Evolutionary conservation across 2,797 vertebrate species (phyloP), one percentile per base, ranked within the genome.

Genomic region (Phoxinus dragarum): DNA sequence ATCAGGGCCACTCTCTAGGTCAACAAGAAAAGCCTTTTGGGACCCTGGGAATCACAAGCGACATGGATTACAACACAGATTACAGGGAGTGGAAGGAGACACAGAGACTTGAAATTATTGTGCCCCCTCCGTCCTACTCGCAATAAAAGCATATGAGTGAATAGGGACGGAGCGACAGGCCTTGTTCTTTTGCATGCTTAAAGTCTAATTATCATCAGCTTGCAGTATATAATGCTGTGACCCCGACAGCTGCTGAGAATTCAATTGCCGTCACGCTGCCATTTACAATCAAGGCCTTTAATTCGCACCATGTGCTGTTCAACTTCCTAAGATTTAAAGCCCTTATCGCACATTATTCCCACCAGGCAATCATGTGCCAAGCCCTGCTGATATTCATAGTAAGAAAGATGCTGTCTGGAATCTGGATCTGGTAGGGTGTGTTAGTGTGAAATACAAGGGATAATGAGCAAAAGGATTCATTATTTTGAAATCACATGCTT

Each of bases 31-130:
- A 91, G 91, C 92, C 92, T 78, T 90, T 92, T 93, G 93, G 92
- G 93, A 92, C 84, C 61, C 59, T 82, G 91, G 88, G 90, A 92
- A 93, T 92, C 92, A 90, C 91, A 90, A 90, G 89, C 11, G 89
- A 94, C 92, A 93, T 88, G 92, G 94, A 95, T 95, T 94, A 95
- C 90, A 84, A 95, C 91, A 90, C 90, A 94, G 94, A 95, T 95
- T 95, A 95, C 90, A 88, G 82, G 80, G 83, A 69, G 40, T 73
- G 69, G 84, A 85, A 87, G 86, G 87, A 89, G 89, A 87, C 74
- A 87, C 88, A 88, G 91, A 90, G 93, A 91, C 91, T 92, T 89
- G 76, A 93, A 94, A 92, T 93, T 87, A 94, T 94, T 93, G 93
- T 91, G 90, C 90, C 93, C 93, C 92, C 92, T 89, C 91, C 92